Percentiles rank a stretch among this genome's conserved stretches.
Conservation (phyloP, 2,797 vertebrate genomes). For the Lates japonicus region DNA sequence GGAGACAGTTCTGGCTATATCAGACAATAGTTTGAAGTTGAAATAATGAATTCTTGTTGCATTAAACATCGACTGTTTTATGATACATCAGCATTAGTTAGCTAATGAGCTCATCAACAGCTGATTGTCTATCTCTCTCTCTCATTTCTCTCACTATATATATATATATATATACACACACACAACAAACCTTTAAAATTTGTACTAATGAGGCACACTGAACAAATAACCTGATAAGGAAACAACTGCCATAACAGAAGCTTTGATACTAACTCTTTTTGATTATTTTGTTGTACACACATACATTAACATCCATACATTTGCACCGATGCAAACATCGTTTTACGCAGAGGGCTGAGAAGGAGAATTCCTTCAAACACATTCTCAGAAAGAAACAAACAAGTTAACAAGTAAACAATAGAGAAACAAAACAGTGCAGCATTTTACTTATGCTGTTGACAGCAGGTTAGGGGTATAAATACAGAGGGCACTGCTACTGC, state of each 20-base stretch:
- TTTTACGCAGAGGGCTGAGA: conserved; percentile 15
- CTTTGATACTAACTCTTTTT: not conserved
- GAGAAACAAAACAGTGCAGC: conserved; percentile 15
- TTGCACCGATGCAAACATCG: not conserved
- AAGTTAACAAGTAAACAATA: conserved; percentile 54
- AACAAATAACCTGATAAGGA: not conserved
- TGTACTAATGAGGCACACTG: not conserved
- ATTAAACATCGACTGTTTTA: no score
- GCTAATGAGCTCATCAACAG: no score
- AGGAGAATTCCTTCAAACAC: conserved; percentile 20
- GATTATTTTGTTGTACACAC: not conserved
- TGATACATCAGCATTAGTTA: no score
- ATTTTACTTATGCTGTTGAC: conserved; percentile 71
- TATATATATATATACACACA: no score
- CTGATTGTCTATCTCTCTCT: no score
- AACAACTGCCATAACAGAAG: not conserved
- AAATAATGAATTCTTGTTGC: no score
- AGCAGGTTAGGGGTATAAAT: conserved; percentile 71
- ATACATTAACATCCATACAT: conserved; percentile 8
- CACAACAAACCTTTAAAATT: not conserved
- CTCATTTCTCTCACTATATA: no score
- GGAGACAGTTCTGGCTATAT: no score
- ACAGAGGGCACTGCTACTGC: conserved; percentile 59
- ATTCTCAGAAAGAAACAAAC: conserved; percentile 27
- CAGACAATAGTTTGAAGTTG: no score